Evolutionary conservation across 2,888 invertebrate species (phyloP).

Genomic region (Chrysolina americana): DNA sequence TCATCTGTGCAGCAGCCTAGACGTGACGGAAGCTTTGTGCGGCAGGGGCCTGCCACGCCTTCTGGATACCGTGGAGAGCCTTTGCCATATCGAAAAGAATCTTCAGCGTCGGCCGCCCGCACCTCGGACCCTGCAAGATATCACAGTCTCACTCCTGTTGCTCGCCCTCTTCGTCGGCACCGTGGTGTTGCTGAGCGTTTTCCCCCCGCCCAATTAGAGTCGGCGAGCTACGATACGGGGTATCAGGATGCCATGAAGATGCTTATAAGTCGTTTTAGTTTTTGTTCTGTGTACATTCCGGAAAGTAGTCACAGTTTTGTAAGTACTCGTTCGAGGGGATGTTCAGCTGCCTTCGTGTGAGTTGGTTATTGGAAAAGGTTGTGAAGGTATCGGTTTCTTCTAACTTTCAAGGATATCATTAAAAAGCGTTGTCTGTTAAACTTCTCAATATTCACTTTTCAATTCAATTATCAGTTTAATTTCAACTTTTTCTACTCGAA

Average conservation of each 20-base stretch:
- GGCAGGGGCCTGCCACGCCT: conserved; percentile 67
- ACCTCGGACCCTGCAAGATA: conserved; percentile 65
- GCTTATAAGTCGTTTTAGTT: not conserved
- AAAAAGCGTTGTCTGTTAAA: too few species aligned
- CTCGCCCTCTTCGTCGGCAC: conserved; percentile 70
- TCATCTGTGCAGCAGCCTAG: conserved; percentile 73
- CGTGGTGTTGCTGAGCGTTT: conserved; percentile 69
- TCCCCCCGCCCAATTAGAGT: conserved; percentile 70
- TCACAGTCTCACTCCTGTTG: conserved; percentile 72
- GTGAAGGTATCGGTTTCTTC: too few species aligned
- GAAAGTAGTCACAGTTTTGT: conserved; percentile 9
- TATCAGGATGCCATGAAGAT: not conserved
- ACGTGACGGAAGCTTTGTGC: conserved; percentile 70
- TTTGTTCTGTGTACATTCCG: conserved; percentile 17
- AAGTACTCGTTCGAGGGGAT: not conserved
- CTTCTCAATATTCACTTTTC: too few species aligned
- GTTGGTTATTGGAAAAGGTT: not conserved
- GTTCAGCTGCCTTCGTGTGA: not conserved
- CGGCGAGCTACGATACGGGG: not conserved
- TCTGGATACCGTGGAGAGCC: conserved; percentile 65
- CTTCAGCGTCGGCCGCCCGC: conserved; percentile 49
- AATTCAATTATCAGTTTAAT: too few species aligned
- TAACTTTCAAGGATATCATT: too few species aligned
- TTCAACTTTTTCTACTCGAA: too few species aligned
- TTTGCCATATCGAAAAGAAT: conserved; percentile 61